phyloP scores from a whole-genome alignment of 2,888 invertebrate species.

The Macrosiphum euphorbiae region DNA sequence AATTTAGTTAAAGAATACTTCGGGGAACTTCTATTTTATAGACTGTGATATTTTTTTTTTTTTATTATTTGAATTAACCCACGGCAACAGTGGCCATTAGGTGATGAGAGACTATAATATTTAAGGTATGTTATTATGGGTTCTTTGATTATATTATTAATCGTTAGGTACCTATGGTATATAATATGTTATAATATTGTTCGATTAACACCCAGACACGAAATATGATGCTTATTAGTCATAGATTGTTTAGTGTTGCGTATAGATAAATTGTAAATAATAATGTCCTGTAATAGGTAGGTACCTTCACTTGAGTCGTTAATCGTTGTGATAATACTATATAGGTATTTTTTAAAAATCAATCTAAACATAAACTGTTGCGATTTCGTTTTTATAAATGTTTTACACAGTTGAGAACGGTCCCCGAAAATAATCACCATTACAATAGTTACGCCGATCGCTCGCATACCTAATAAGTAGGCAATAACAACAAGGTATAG shows the following conservation, averaged over 20 bases:
- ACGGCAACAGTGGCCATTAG: not conserved
- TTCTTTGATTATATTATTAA: not conserved
- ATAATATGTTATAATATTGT: not conserved
- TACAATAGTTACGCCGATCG: not conserved
- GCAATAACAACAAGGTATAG: not conserved
- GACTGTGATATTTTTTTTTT: not conserved
- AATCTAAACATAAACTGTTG: not conserved
- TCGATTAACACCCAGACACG: not conserved
- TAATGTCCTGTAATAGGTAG: not conserved
- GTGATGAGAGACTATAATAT: conserved; percentile 3
- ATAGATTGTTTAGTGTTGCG: not conserved
- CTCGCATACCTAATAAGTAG: not conserved
- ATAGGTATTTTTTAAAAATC: not conserved
- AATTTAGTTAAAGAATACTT: not conserved
- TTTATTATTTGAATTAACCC: not conserved
- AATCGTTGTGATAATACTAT: not conserved
- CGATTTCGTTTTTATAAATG: not conserved
- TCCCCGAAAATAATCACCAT: not conserved
- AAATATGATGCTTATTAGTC: not conserved
- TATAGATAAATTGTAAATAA: not conserved
- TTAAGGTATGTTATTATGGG: not conserved
- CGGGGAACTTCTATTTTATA: not conserved
- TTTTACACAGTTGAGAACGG: not conserved
- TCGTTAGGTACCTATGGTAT: not conserved
- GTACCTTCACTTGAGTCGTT: not conserved